phyloP scores from a whole-genome alignment of 2,888 invertebrate genomes.

The Hirtodrosophila alboralis region DNA sequence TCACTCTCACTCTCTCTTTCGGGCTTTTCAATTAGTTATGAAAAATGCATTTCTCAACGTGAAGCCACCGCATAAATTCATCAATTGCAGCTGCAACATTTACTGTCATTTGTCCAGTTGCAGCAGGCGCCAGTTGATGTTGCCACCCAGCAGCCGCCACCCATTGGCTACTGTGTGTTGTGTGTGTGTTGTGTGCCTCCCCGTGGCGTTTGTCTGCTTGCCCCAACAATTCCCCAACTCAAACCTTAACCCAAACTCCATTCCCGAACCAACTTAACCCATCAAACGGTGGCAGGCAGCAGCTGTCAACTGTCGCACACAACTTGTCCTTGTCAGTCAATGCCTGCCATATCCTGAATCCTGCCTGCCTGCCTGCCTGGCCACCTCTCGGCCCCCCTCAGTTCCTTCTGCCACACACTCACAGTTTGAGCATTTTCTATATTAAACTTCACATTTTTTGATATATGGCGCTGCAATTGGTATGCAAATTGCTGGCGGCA shows the following conservation, averaged over 20 bases:
- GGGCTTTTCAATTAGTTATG: slow-evolving; percentile 72
- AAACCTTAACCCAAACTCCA: slow-evolving; percentile 1
- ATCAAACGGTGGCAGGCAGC: slow-evolving; percentile 75
- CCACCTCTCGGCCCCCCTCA: no score
- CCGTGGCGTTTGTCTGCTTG: slow-evolving; percentile 32
- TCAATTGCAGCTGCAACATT: slow-evolving; percentile 71
- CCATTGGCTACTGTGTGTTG: slow-evolving; percentile 62
- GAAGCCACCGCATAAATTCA: slow-evolving; percentile 74
- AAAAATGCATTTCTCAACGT: slow-evolving; percentile 70
- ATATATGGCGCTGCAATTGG: slow-evolving; percentile 74
- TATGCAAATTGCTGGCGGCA: slow-evolving; percentile 69
- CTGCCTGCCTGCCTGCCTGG: no score
- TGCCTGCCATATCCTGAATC: slow-evolving; percentile 36
- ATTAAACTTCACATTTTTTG: slow-evolving; percentile 81
- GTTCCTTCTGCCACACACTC: not conserved
- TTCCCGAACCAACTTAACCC: slow-evolving; percentile 18
- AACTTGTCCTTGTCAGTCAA: slow-evolving; percentile 78
- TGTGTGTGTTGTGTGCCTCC: no score
- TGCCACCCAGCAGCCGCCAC: slow-evolving; percentile 41
- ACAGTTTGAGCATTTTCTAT: slow-evolving; percentile 73
- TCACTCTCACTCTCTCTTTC: no score
- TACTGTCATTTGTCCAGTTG: slow-evolving; percentile 75
- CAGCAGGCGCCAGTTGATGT: slow-evolving; percentile 38
- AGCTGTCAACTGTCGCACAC: slow-evolving; percentile 81
- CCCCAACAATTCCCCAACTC: slow-evolving; percentile 4